Base-by-base conservation (phyloP, 2,113 vertebrate genomes). In the Camelus bactrianus region DNA sequence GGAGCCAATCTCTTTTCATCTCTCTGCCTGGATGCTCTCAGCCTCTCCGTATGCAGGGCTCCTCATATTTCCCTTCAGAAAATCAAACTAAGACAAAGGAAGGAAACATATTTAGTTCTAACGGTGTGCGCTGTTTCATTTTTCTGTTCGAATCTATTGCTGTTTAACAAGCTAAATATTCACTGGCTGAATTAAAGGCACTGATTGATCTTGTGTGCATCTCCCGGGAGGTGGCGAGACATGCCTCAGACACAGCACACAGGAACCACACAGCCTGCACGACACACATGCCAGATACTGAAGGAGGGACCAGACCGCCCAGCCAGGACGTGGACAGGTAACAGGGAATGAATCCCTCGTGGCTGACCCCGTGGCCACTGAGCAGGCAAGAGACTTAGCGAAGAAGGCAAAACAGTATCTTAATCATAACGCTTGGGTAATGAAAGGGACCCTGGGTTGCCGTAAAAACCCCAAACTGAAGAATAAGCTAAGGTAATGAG, bases 121-220 rank as follows among this genome's bases (percentile, higher is more conserved):
- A 98, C 85, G 96, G 97, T 97, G 92, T 93, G 52, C 85, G 0
- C 2, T 0, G 75, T 52, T 95, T 94, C 97, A 75, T 89, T 97
- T 97, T 85, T 83, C 90, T 87, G 90, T 97, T 87, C 38, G 91
- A 77, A 86, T 91, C 91, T 83, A 22, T 20, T 17, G 84, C 81
- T 72, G 75, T 93, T 98, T 95, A 97, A 97, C 94, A 82, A 98
- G 96, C 24, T 30, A 82, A 93, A 92, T 91, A 84, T 81, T 42
- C 86, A 81, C 56, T n/a, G 28, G 93, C 95, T 52, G 93, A 89
- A 95, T 91, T 54, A 97, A 38, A 72, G 24, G n/a, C 0, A 8
- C 32, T 19, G 82, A 82, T 98, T 19, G 82, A 82, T 98, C 82
- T 72, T 28, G 14, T 26, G n/a, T 38, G 6, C 0, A 0, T 70